These are phyloP conservation scores for Scytalopus superciliaris DNA, from an alignment of 2,113 vertebrate species.

Conservation along the genomic window DNA sequence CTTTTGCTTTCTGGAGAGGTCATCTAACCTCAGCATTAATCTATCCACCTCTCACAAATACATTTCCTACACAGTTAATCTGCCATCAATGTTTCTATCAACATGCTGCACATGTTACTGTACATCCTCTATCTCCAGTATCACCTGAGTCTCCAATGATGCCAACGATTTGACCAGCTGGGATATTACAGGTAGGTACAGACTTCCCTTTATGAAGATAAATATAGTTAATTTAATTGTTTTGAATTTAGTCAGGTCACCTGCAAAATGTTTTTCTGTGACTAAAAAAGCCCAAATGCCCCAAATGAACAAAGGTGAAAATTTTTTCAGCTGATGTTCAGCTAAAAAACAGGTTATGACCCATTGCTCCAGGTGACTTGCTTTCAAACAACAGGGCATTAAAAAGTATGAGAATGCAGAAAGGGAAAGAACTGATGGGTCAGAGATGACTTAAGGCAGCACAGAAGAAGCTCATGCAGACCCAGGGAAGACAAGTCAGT, in stretches of 20 bases:
- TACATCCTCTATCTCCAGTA: background rate
- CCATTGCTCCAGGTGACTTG: background rate
- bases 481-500: background rate
- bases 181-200: background rate
- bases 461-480: background rate
- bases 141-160: background rate
- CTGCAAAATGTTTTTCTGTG: background rate
- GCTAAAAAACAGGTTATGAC: background rate
- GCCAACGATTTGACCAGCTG: background rate
- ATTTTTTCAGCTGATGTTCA: background rate
- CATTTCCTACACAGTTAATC: background rate
- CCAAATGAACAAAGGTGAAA: background rate
- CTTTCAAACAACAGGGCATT: background rate
- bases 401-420: background rate
- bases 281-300: background rate
- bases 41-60: background rate
- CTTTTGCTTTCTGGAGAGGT: background rate
- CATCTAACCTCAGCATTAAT: background rate
- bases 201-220: background rate
- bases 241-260: background rate
- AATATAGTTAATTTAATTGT: background rate
- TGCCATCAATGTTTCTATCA: background rate
- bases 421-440: background rate
- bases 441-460: background rate
- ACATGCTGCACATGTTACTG: background rate